Base-by-base conservation (phyloP, 2,888 invertebrate species). In the Temnothorax rugatulus region DNA sequence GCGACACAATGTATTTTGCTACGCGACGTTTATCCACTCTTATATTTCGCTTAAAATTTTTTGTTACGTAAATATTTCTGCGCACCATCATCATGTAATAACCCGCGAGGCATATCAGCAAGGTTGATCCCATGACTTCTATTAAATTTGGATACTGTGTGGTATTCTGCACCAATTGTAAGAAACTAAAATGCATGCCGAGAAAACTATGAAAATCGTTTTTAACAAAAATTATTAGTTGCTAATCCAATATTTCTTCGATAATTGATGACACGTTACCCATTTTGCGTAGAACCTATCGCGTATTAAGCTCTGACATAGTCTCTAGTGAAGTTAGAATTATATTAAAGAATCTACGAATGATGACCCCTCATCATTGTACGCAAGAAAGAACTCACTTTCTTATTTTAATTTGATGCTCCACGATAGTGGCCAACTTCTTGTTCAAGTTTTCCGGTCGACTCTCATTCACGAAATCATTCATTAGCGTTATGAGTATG, bases 401-500 rank as follows among this genome's bases (percentile, higher is more conserved):
- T 4, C 25, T 34, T 50, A 41, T 84, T 86, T 86, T 83, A 63
- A 68, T 87, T 63, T 38, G 86, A 79, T 68, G 74, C 79, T 41
- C 86, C 63, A 66, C 89, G 84, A 21, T 68, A 83, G 13, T 34
- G 21, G 18, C 85, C 61, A n/a, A 86, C 64, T 4, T 50, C 13
- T 25, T 63, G 52, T 59, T 52, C 9, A 63, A 4, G 15, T 25
- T 13, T 21, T 38, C 38, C 52, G 59, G 9, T 47, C 18, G 21
- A 13, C 7, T 29, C 1, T 50, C 50, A 11, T 59, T 74, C 34
- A 87, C 69, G 4, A 89, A 61, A 66, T 84, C 38, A 8, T 87
- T 57, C 9, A 90, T 68, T 34, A 81, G 54, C 4, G 59, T 57
- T 18, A 83, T 73, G 0, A 91, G 29, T 21, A 89, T 87, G 4